Conservation (phyloP, 1,140 invertebrate species). For the Lasioglossum baleicum region DNA sequence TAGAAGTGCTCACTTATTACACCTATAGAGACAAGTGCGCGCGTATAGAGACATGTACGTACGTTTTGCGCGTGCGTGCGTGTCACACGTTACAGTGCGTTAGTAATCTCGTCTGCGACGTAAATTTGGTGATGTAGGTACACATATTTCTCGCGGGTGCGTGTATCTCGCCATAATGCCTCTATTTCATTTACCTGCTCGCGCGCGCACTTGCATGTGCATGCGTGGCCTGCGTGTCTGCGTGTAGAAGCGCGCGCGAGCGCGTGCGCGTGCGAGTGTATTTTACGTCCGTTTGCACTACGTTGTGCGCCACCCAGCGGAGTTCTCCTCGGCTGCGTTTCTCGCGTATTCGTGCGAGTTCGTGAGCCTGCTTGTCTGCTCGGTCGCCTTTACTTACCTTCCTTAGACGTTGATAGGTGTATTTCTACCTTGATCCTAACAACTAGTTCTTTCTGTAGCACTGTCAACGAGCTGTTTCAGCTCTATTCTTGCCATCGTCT, state of each 20-base stretch:
- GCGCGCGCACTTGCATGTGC: no score
- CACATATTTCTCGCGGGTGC: not conserved
- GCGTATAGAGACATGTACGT: not conserved
- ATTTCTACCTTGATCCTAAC: constrained; percentile 37
- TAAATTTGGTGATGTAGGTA: not conserved
- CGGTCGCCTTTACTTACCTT: constrained; percentile 10
- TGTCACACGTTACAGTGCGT: not conserved
- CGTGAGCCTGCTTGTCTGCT: constrained; percentile 54
- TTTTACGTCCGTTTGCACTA: constrained; percentile 54
- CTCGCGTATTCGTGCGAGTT: constrained; percentile 57
- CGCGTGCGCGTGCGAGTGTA: constrained; percentile 2
- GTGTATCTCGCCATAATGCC: no score
- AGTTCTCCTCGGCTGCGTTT: constrained; percentile 51
- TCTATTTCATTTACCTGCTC: no score
- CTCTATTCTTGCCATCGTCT: constrained; percentile 30
- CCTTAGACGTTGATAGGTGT: constrained; percentile 30
- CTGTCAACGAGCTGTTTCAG: constrained; percentile 31
- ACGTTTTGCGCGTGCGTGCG: constrained; percentile 1
- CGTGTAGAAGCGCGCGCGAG: no score
- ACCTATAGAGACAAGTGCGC: not conserved
- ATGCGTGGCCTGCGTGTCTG: no score
- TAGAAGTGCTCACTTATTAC: constrained; percentile 8
- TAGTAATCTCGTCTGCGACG: no score
- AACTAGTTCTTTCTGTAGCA: constrained; percentile 10
- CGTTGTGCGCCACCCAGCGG: constrained; percentile 58